phyloP scores from a whole-genome alignment of 2,888 invertebrate genomes.

The Clostera curtula region DNA sequence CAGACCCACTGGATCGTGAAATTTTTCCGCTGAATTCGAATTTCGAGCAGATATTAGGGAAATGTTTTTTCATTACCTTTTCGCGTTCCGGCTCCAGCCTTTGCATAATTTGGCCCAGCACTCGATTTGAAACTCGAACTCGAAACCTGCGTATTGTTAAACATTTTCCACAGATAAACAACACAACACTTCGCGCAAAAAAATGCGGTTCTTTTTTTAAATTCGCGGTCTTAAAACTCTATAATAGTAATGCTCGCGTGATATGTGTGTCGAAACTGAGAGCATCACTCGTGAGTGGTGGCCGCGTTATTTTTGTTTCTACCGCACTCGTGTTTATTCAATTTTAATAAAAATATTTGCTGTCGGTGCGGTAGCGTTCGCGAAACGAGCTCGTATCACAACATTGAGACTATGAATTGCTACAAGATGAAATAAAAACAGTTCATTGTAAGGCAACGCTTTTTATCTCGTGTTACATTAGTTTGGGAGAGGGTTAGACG shows the following conservation, averaged over 20 bases:
- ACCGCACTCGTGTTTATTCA: conserved; percentile 46
- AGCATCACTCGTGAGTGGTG: conserved; percentile 36
- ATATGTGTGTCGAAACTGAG: conserved; percentile 48
- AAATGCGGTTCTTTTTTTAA: not conserved
- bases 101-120: conserved; percentile 27
- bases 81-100: conserved; percentile 23
- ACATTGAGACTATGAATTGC: not conserved
- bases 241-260: conserved; percentile 38
- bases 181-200: not conserved
- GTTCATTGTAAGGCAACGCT: not conserved
- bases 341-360: conserved; percentile 54
- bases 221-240: conserved; percentile 27
- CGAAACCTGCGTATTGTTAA: conserved; percentile 52
- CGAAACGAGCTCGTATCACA: conserved; percentile 4
- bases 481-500: too few relatives aligned
- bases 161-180: conserved; percentile 29
- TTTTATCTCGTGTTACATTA: too few relatives aligned
- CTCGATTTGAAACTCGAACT: conserved; percentile 39
- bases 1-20: conserved; percentile 31
- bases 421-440: conserved; percentile 1
- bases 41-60: conserved; percentile 17
- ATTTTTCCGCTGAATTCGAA: conserved; percentile 23
- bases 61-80: conserved; percentile 34
- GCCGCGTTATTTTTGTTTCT: conserved; percentile 63
- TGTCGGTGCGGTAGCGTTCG: conserved; percentile 14